These are phyloP conservation scores for Varanus salvator DNA, from an alignment of 2,113 vertebrate species.

Conservation along the genomic window DNA sequence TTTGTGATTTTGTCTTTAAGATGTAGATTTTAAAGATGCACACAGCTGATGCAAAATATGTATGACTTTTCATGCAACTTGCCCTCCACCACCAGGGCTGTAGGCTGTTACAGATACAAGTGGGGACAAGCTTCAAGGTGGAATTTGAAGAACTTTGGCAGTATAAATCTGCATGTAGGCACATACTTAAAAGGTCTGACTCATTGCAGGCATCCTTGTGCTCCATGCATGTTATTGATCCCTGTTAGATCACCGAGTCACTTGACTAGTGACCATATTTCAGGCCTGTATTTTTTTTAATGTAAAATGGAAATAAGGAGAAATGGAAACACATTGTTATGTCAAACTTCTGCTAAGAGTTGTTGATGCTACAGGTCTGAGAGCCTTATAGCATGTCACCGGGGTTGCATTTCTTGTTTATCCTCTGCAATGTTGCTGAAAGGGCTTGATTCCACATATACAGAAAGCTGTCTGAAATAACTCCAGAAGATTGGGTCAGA, in stretches of 20 bases:
- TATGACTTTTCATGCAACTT: too few species aligned
- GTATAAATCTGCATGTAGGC: too few species aligned
- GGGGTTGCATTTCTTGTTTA: constrained; percentile 50
- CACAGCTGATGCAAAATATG: too few species aligned
- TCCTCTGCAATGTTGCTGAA: constrained; percentile 58
- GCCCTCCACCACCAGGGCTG: too few species aligned
- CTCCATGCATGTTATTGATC: neutral
- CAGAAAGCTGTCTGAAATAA: neutral
- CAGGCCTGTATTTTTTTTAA: too few species aligned
- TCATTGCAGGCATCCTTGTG: neutral
- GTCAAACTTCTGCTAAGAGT: neutral
- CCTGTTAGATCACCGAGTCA: neutral
- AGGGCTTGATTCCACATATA: constrained; percentile 55
- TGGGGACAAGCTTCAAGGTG: too few species aligned
- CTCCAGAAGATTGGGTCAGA: neutral
- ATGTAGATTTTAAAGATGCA: neutral
- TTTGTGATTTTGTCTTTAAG: neutral
- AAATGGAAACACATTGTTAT: neutral
- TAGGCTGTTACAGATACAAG: too few species aligned
- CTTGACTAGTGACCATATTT: neutral
- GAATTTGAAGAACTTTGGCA: too few species aligned
- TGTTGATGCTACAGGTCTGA: neutral
- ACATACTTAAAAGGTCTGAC: too few species aligned
- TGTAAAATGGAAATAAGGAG: neutral
- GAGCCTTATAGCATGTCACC: constrained; percentile 29